These are phyloP conservation scores for Columbina picui DNA, from an alignment of 2,113 vertebrate species.

Conservation along the genomic window DNA sequence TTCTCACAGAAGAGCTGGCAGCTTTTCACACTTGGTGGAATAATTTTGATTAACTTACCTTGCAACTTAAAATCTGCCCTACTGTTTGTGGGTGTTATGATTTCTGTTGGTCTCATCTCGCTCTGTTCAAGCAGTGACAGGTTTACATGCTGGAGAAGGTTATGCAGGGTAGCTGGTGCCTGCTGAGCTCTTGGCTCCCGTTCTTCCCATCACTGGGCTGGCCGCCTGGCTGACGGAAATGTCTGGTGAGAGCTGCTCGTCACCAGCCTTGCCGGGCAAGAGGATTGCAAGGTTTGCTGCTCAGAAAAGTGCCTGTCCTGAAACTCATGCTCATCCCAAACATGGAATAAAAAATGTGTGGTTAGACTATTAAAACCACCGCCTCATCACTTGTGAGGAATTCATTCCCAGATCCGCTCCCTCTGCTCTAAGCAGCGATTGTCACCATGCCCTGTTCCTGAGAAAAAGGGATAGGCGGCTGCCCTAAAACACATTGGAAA, in stretches of 20 bases:
- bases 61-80: neutral
- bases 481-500: neutral
- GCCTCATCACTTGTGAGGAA: neutral
- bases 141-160: neutral
- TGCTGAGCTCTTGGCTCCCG: neutral
- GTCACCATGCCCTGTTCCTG: neutral
- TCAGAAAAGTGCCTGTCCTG: neutral
- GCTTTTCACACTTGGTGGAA: neutral
- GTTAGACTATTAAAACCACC: neutral
- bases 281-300: neutral
- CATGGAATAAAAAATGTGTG: neutral
- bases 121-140: neutral
- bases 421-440: neutral
- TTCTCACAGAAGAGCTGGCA: neutral
- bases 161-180: neutral
- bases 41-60: neutral
- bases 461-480: neutral
- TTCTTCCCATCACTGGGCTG: accelerated
- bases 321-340: neutral
- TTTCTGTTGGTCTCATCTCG: neutral
- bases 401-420: neutral
- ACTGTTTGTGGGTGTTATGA: neutral
- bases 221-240: neutral
- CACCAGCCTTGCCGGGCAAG: neutral
- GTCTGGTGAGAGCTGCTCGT: accelerated